Evolutionary conservation across 2,113 vertebrate species (phyloP).

Genomic region (Lethenteron reissneri): DNA sequence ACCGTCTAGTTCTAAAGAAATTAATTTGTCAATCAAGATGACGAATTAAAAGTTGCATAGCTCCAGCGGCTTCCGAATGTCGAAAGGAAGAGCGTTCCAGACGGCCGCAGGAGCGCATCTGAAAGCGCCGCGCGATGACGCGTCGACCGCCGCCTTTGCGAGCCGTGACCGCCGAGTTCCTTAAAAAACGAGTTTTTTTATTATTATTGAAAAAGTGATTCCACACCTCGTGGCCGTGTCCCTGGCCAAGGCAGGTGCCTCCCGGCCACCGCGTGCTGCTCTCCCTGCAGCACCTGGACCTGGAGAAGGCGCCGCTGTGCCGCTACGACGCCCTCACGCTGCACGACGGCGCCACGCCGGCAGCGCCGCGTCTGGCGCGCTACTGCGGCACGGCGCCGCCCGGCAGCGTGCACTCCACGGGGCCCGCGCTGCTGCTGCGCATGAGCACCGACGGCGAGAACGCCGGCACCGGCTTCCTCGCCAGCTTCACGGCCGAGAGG

Average conservation of each 20-base stretch:
- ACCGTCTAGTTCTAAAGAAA: no score
- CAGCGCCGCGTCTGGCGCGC: constrained; percentile 57
- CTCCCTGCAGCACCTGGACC: constrained; percentile 61
- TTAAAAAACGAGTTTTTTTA: constrained; percentile 15
- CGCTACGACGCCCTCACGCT: constrained; percentile 89
- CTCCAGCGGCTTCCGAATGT: no score
- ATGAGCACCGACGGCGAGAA: constrained; percentile 94
- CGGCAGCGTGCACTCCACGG: constrained; percentile 56
- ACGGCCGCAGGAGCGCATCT: constrained; percentile 15
- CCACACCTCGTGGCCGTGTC: constrained; percentile 5
- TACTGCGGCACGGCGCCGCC: constrained; percentile 82
- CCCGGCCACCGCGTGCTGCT: constrained; percentile 81
- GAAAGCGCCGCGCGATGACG: constrained; percentile 15
- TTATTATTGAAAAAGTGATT: constrained; percentile 8
- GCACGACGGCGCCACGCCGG: constrained; percentile 45
- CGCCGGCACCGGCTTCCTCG: constrained; percentile 77
- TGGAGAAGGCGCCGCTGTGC: constrained; percentile 74
- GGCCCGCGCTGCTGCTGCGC: constrained; percentile 87
- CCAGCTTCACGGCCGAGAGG: constrained; percentile 58
- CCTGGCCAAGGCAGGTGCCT: constrained; percentile 36
- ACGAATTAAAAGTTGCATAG: no score
- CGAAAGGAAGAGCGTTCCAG: background rate
- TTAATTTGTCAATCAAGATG: no score
- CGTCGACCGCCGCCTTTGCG: constrained; percentile 15
- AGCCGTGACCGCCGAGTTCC: constrained; percentile 14